Base-by-base conservation (phyloP, 2,888 invertebrate genomes). In the Enchytraeus crypticus region DNA sequence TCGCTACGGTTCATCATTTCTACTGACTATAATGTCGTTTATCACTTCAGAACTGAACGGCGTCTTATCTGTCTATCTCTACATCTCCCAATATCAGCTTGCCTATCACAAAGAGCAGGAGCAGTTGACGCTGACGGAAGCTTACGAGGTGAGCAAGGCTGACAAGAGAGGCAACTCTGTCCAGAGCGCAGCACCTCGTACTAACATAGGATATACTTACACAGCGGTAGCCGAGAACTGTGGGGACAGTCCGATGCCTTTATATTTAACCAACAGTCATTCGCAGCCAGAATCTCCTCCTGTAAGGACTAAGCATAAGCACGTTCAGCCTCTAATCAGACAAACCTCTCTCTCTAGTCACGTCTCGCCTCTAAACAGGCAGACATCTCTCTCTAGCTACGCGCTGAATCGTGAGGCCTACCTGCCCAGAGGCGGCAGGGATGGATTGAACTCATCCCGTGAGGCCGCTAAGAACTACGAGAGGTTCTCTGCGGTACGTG, bases 1-100 rank as follows among this genome's bases (percentile, higher is more conserved):
- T 65, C 69, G 66, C 55, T 78, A 78, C 63, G 78, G 79, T 14
- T 72, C 76, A 3, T 79, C 79, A 0, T 79, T 79, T 67, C 74
- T 76, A 68, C 73, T 79, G 73, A 75, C 76, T 14, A 73, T 78
- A 0, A 71, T 73, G 14, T 77, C 77, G 32, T 79, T 79, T 66
- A 73, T 75, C 57, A 69, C 77, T 53, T 77, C 76, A 3, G 78
- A 79, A 68, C 71, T 78, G 59, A 76, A 77, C 3, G 79, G 79
- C 30, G 78, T 78, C 11, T 74, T 77, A 59, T 76, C 77, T 51
- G 77, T 79, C 27, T 78, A 79, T 64, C 69, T 78, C 45, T 79
- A 77, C 69, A 77, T 79, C 64, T 76, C 76, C 29, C 71, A 74
- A 54, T 74, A 77, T 69, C 76, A 76, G 70, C 73, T 75, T 54